Base-by-base conservation (phyloP, 2,888 invertebrate species). In the Prostheceraeus crozeri region DNA sequence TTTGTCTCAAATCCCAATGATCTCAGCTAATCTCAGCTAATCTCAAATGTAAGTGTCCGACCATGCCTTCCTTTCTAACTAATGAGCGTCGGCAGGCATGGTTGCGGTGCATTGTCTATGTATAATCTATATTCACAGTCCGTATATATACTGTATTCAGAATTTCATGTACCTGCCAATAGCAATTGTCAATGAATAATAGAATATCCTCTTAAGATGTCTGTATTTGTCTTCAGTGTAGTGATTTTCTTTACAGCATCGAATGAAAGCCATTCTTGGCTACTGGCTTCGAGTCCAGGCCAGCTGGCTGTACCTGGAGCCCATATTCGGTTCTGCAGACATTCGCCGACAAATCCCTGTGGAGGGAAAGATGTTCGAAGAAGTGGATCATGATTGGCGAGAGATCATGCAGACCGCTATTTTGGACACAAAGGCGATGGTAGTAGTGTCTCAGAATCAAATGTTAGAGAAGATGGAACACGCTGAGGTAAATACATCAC, bases 221-320 rank as follows among this genome's bases (percentile, higher is more conserved):
- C n/a, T n/a, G n/a, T n/a, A n/a, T n/a, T n/a, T 74, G 74, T 71
- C 70, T 62, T 69, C 73, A 19, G 72, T 75, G 69, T 71, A 70
- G 64, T 69, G 66, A 21, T 74, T 73, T 19, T 59, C 74, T 35
- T 73, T 73, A 53, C 71, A 73, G 2, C 83, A 89, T 66, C 81
- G 84, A 55, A 89, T 93, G 84, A 78, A 78, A 65, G 91, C 93
- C 71, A 90, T 93, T 59, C 79, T 94, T 35, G 93, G 94, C 75
- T 85, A 87, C 63, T 75, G 75, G 75, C 66, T 75, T 56, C 72
- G 71, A 63, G 74, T 75, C 1, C 75, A 75, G 63, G 69, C 74
- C 8, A 72, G 72, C 28, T 76, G 75, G 75, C 66, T 76, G 30
- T 76, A 76, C 62, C 66, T 76, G 53, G 74, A 76, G 58, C 75